Percentiles rank a stretch among this genome's conserved stretches.
Evolutionary conservation across 2,888 invertebrate species (phyloP).

Genomic region (Epinotia bilunana): DNA sequence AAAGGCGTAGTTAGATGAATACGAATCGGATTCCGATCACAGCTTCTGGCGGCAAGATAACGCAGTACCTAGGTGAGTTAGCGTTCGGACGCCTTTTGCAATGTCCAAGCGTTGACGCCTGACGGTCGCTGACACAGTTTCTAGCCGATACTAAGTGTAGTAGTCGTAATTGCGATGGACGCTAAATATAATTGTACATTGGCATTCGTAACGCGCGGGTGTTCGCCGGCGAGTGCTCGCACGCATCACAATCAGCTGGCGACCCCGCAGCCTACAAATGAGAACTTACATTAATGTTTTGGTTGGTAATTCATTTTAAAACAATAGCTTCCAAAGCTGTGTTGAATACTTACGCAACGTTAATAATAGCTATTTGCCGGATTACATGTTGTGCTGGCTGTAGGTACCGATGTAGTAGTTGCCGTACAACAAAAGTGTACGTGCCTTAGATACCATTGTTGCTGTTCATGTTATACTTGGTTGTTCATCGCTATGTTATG

Average conservation of each 20-base stretch:
- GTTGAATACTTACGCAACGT: slow-evolving; percentile 55
- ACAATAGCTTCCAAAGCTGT: slow-evolving; percentile 58
- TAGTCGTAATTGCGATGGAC: slow-evolving; percentile 63
- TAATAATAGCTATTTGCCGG: slow-evolving; percentile 45
- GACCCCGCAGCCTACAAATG: slow-evolving; percentile 74
- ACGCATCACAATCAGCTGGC: slow-evolving; percentile 75
- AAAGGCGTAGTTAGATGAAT: slow-evolving; percentile 50
- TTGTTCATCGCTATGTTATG: neutral
- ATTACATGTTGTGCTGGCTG: slow-evolving; percentile 34
- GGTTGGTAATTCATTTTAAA: slow-evolving; percentile 61
- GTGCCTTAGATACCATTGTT: slow-evolving; percentile 19
- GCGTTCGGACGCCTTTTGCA: slow-evolving; percentile 38
- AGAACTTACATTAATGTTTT: slow-evolving; percentile 65
- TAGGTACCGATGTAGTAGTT: slow-evolving; percentile 28
- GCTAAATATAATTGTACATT: slow-evolving; percentile 77
- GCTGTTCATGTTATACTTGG: neutral
- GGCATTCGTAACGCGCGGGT: slow-evolving; percentile 66
- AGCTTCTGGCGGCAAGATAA: slow-evolving; percentile 49
- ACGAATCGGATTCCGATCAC: slow-evolving; percentile 47
- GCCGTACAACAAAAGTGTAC: slow-evolving; percentile 15
- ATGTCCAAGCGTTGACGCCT: slow-evolving; percentile 46
- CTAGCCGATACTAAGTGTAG: slow-evolving; percentile 65
- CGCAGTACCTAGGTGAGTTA: slow-evolving; percentile 48
- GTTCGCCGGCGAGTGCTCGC: slow-evolving; percentile 63
- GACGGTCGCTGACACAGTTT: slow-evolving; percentile 66